Evolutionary conservation across 92 coral and sea anemone species (phyloP).

Genomic region (Galaxea fascicularis): DNA sequence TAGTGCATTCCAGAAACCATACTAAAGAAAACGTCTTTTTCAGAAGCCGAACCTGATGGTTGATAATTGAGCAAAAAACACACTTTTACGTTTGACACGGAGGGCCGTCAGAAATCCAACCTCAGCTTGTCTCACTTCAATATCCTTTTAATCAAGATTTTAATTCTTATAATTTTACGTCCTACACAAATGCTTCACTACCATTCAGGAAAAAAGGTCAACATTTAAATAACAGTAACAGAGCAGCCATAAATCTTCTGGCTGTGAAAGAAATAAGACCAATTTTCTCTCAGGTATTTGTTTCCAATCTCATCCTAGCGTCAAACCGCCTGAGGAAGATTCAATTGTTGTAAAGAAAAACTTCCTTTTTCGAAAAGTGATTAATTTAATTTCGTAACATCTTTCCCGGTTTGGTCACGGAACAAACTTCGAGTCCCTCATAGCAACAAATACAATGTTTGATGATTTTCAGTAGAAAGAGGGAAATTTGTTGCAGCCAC

Average conservation of each 20-base stretch:
- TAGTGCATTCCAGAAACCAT: background rate
- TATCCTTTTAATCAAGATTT: background rate
- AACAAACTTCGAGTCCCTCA: background rate
- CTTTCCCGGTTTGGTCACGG: constrained; percentile 21
- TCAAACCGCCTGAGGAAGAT: constrained; percentile 6
- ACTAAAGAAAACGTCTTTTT: background rate
- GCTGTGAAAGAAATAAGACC: background rate
- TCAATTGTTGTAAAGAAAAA: background rate
- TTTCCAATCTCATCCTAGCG: background rate
- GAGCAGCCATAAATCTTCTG: too few species aligned
- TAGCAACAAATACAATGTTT: background rate
- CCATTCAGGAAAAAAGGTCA: too few species aligned
- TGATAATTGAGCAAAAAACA: background rate
- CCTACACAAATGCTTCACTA: background rate
- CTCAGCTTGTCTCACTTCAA: background rate
- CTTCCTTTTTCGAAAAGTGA: constrained; percentile 22
- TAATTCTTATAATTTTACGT: background rate
- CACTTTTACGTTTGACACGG: background rate
- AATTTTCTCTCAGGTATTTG: background rate
- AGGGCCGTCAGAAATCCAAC: background rate
- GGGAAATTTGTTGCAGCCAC: background rate
- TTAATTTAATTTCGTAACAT: constrained; percentile 6
- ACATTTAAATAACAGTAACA: too few species aligned
- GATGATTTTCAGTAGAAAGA: background rate
- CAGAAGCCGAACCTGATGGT: background rate